Conservation (phyloP, 2,888 invertebrate genomes). For the Pyrocoelia pectoralis region DNA sequence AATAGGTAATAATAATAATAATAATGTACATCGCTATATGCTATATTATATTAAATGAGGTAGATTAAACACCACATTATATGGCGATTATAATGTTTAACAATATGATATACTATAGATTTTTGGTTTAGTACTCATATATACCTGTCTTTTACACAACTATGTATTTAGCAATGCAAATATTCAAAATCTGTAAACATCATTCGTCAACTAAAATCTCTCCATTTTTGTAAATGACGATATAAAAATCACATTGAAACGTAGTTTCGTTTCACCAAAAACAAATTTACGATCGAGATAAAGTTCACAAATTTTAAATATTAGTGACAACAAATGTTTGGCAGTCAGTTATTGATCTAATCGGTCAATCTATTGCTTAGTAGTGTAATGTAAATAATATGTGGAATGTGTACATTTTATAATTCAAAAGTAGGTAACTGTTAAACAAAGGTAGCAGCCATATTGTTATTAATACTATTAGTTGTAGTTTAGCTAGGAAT, state of each 20-base stretch:
- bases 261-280: too few species aligned
- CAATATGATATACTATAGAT: slow-evolving; percentile 40
- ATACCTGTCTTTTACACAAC: slow-evolving; percentile 19
- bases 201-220: too few species aligned
- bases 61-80: slow-evolving; percentile 49
- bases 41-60: slow-evolving; percentile 51
- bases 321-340: background rate
- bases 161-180: background rate
- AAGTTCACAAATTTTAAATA: background rate
- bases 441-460: slow-evolving; percentile 35
- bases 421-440: slow-evolving; percentile 28
- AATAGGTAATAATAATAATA: slow-evolving; percentile 42
- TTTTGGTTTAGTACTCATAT: slow-evolving; percentile 29
- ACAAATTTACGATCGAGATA: too few species aligned
- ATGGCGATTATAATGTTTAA: slow-evolving; percentile 50
- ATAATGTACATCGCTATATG: slow-evolving; percentile 49
- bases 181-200: background rate
- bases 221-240: too few species aligned
- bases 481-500: slow-evolving; percentile 36
- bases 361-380: background rate
- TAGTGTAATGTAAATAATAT: slow-evolving; percentile 8
- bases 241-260: too few species aligned
- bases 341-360: background rate
- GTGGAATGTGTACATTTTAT: slow-evolving; percentile 25
- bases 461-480: slow-evolving; percentile 37